These are phyloP conservation scores for Aquatica leii DNA, from an alignment of 2,888 invertebrate species.

Conservation along the genomic window DNA sequence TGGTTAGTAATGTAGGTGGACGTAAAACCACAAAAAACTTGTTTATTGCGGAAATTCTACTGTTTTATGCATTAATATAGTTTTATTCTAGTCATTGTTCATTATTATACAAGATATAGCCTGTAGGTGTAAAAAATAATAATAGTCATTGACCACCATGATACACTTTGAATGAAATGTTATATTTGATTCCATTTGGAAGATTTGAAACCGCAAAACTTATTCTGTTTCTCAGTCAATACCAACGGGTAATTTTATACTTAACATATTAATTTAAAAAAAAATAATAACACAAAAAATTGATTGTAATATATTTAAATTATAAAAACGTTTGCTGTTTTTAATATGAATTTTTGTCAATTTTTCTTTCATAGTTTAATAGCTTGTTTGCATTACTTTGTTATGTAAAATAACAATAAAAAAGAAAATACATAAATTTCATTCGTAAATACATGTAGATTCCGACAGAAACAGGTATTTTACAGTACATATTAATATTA, in stretches of 20 bases:
- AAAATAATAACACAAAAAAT: no score
- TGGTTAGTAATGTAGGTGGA: slow-evolving; percentile 41
- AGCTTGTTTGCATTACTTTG: no score
- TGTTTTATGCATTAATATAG: slow-evolving; percentile 5
- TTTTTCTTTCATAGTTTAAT: no score
- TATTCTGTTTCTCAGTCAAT: slow-evolving; percentile 1
- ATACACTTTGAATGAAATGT: slow-evolving; percentile 8
- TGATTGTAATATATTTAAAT: no score
- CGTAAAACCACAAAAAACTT: slow-evolving; percentile 30
- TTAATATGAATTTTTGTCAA: no score
- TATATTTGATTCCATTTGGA: slow-evolving; percentile 9
- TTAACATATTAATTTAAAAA: not conserved
- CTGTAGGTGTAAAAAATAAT: slow-evolving; percentile 16
- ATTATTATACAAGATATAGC: slow-evolving; percentile 14
- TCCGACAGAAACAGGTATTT: no score
- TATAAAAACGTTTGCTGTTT: no score
- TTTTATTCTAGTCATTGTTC: slow-evolving; percentile 19
- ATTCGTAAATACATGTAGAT: no score
- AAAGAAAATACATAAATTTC: no score
- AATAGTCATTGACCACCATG: slow-evolving; percentile 14
- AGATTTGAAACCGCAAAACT: slow-evolving; percentile 7
- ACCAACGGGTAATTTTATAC: not conserved
- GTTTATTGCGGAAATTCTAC: slow-evolving; percentile 29
- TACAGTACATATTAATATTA: no score
- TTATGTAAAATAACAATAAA: no score